These are phyloP conservation scores for Drosophila anomalata DNA, from an alignment of 2,888 invertebrate species.

Conservation along the genomic window DNA sequence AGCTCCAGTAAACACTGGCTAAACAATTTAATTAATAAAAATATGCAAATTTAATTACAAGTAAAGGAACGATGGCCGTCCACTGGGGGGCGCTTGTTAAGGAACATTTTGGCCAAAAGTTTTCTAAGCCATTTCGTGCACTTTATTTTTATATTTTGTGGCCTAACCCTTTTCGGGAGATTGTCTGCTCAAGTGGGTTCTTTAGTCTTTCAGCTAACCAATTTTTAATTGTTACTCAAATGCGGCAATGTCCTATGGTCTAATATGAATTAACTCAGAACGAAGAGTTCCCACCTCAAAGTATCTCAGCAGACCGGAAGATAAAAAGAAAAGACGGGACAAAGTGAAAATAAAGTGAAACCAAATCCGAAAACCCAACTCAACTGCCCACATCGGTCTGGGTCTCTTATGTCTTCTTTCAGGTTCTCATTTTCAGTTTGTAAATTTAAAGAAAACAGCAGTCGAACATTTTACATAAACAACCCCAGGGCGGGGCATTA, in stretches of 20 bases:
- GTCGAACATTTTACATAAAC: conserved; percentile 42
- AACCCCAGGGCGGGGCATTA: conserved; percentile 33
- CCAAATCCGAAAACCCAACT: conserved; percentile 29
- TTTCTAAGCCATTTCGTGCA: conserved; percentile 21
- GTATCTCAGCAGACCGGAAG: conserved; percentile 18
- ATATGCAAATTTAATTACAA: conserved; percentile 78
- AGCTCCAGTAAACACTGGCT: conserved; percentile 54
- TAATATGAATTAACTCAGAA: conserved; percentile 59
- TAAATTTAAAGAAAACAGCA: conserved; percentile 72
- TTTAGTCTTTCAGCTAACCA: conserved; percentile 39
- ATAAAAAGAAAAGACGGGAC: conserved; percentile 14
- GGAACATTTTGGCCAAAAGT: conserved; percentile 29
- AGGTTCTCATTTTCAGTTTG: conserved; percentile 45
- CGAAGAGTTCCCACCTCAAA: conserved; percentile 47
- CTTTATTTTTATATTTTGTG: conserved; percentile 19
- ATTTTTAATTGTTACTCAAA: conserved; percentile 65
- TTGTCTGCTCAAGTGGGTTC: conserved; percentile 30
- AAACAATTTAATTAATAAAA: conserved; percentile 77
- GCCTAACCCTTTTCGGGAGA: conserved; percentile 28
- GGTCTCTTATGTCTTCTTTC: conserved; percentile 5
- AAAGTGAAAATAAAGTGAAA: conserved; percentile 15
- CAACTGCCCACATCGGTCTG: conserved; percentile 17
- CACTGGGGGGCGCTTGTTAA: conserved; percentile 13
- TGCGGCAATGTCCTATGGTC: conserved; percentile 12
- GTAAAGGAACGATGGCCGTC: conserved; percentile 38